These are phyloP conservation scores for Aptenodytes forsteri DNA, from an alignment of 2,113 vertebrate species.

Conservation along the genomic window DNA sequence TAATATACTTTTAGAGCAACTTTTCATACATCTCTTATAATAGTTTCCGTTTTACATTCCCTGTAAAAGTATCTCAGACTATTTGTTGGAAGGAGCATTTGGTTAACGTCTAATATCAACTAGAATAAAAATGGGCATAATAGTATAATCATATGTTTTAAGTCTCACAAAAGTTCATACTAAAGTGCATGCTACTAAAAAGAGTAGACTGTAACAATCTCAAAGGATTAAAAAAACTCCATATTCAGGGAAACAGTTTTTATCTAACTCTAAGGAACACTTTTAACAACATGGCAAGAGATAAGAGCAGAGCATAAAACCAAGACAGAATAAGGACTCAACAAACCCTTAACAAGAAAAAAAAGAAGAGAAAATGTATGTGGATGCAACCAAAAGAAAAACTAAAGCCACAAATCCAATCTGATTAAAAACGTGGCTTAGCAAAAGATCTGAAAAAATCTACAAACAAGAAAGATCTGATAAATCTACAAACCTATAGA, in stretches of 20 bases:
- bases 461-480: not conserved
- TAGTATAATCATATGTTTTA: not conserved
- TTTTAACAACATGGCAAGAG: not conserved
- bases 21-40: not conserved
- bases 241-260: not conserved
- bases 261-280: not conserved
- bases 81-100: not conserved
- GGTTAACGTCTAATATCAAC: not conserved
- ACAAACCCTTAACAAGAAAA: not conserved
- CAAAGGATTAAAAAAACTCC: not conserved
- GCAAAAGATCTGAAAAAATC: not conserved
- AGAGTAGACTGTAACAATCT: not conserved
- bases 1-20: not conserved
- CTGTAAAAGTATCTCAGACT: not conserved
- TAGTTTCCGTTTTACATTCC: not conserved
- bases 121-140: not conserved
- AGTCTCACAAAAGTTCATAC: not conserved
- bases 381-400: not conserved
- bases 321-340: not conserved
- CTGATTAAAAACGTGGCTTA: not conserved
- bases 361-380: not conserved
- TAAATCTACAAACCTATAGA: not conserved
- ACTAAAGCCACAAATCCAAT: not conserved
- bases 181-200: not conserved
- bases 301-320: not conserved